phyloP scores from a whole-genome alignment of 2,797 vertebrate species.

The Chelidonichthys spinosus region DNA sequence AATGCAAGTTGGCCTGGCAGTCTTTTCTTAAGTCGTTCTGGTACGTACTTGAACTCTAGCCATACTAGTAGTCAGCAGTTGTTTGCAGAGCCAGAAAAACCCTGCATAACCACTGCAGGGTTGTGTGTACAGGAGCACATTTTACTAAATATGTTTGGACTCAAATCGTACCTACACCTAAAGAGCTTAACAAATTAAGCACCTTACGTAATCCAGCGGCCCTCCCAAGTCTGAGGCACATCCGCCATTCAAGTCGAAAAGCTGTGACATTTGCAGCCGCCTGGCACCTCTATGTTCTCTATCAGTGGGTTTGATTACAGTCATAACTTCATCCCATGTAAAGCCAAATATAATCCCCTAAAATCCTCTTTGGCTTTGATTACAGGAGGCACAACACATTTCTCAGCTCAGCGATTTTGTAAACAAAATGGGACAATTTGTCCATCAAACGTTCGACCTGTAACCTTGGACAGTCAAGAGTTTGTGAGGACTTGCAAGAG shows the following conservation, averaged over 20 bases:
- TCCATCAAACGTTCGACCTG: slow-evolving; percentile 14
- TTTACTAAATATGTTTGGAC: slow-evolving; percentile 46
- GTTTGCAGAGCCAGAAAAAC: slow-evolving; percentile 39
- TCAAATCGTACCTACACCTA: slow-evolving; percentile 37
- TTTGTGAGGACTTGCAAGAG: slow-evolving; percentile 21
- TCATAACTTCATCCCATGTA: slow-evolving; percentile 61
- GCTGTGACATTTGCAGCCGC: slow-evolving; percentile 56
- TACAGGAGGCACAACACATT: slow-evolving; percentile 46
- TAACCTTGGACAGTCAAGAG: slow-evolving; percentile 23
- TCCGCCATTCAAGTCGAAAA: slow-evolving; percentile 38
- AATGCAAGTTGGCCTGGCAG: slow-evolving; percentile 57
- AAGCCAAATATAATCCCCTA: slow-evolving; percentile 57
- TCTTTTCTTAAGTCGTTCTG: slow-evolving; percentile 61
- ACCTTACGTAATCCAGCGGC: slow-evolving; percentile 39
- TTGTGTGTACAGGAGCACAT: slow-evolving; percentile 19
- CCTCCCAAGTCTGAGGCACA: slow-evolving; percentile 16
- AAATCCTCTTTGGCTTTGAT: slow-evolving; percentile 64
- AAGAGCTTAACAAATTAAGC: slow-evolving; percentile 59
- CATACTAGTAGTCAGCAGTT: slow-evolving; percentile 65
- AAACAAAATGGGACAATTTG: slow-evolving; percentile 58
- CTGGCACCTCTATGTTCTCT: slow-evolving; percentile 45
- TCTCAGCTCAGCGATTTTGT: slow-evolving; percentile 41
- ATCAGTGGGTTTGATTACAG: slow-evolving; percentile 68
- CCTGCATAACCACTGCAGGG: slow-evolving; percentile 35
- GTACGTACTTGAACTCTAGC: slow-evolving; percentile 60